phyloP scores from a whole-genome alignment of 2,888 invertebrate species.

The Strigamia transsilvanica region DNA sequence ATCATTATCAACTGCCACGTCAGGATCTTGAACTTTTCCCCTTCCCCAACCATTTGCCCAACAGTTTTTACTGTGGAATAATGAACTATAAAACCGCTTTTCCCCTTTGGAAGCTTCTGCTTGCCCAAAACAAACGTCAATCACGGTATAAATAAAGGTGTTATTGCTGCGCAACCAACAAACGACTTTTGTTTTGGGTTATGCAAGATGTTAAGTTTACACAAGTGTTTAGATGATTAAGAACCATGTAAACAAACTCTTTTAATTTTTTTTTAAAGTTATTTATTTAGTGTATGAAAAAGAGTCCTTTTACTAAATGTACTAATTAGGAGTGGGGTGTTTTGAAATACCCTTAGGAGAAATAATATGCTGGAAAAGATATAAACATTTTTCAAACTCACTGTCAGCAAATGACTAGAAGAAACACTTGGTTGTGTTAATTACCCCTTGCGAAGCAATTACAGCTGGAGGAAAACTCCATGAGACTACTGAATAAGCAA shows the following conservation, averaged over 20 bases:
- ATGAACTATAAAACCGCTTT: constrained; percentile 20
- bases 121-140: constrained; percentile 18
- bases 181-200: not conserved
- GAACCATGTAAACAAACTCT: not conserved
- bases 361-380: constrained; percentile 5
- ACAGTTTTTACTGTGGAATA: constrained; percentile 21
- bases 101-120: not conserved
- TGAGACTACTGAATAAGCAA: constrained; percentile 27
- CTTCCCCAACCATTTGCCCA: not conserved
- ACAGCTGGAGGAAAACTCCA: constrained; percentile 15
- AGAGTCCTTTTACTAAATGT: not conserved
- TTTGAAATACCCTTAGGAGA: not conserved
- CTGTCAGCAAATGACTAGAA: constrained; percentile 7
- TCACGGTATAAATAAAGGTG: not conserved
- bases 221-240: constrained; percentile 1
- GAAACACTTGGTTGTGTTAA: constrained; percentile 19
- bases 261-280: not conserved
- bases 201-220: not conserved
- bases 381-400: constrained; percentile 18
- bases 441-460: constrained; percentile 28
- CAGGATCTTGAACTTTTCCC: constrained; percentile 32
- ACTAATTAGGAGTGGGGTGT: constrained; percentile 1
- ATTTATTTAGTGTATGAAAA: constrained; percentile 1
- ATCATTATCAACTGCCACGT: constrained; percentile 38
- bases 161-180: not conserved